Conservation (phyloP, 2,113 vertebrate genomes). For the Ploceus nigricollis region DNA sequence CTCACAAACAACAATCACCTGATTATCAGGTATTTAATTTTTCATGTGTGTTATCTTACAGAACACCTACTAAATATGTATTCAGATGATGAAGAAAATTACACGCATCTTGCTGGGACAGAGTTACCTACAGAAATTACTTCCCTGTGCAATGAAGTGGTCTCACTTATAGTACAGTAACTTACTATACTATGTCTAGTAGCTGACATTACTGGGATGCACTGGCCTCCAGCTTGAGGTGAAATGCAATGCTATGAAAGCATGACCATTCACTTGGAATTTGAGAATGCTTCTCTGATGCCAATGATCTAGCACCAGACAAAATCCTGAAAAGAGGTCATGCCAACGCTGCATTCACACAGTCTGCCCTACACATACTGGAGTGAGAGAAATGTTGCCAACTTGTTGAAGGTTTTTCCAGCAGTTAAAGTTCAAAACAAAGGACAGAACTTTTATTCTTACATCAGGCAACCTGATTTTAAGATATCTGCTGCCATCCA, state of each 20-base stretch:
- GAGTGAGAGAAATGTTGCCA: background rate
- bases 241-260: background rate
- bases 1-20: background rate
- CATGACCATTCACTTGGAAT: background rate
- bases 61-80: background rate
- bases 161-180: background rate
- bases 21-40: background rate
- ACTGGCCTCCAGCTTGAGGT: background rate
- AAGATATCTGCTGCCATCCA: background rate
- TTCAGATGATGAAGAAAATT: background rate
- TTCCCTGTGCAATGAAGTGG: background rate
- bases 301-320: background rate
- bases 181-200: background rate
- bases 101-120: background rate
- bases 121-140: background rate
- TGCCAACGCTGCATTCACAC: accelerated
- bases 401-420: background rate
- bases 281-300: background rate
- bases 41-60: background rate
- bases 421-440: background rate
- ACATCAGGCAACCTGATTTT: background rate
- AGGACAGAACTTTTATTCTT: background rate
- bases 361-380: background rate
- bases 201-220: background rate
- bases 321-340: background rate